A percentile compares a stretch with the other conserved stretches of the same genome.
Conservation (phyloP, 1,140 invertebrate species). For the Caenorhabditis briggsae region DNA sequence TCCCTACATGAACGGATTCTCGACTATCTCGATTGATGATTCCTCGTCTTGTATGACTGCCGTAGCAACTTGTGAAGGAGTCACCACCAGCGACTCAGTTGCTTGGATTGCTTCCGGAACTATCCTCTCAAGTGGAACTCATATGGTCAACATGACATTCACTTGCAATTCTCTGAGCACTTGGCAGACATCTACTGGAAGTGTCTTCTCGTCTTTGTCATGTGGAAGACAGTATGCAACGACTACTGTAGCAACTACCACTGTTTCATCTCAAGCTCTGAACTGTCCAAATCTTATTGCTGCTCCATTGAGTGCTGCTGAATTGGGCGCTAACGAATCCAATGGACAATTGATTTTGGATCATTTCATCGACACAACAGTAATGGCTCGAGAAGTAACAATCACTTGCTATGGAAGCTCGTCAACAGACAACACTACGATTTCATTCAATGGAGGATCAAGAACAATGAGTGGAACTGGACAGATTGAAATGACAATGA, state of each 20-base stretch:
- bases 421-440: not conserved
- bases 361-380: constrained; percentile 23
- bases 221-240: constrained; percentile 44
- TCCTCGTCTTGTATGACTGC: constrained; percentile 2
- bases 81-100: not conserved
- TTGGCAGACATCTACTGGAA: constrained; percentile 23
- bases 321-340: constrained; percentile 18
- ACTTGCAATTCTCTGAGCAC: constrained; percentile 37
- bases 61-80: constrained; percentile 20
- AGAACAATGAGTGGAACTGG: constrained; percentile 36
- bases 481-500: constrained; percentile 33
- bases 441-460: constrained; percentile 48
- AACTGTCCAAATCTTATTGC: constrained; percentile 34
- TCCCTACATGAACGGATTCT: constrained; percentile 31
- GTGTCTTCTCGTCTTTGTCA: constrained; percentile 17
- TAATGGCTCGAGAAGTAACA: constrained; percentile 15
- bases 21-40: constrained; percentile 1
- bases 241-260: constrained; percentile 20
- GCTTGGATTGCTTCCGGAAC: constrained; percentile 46
- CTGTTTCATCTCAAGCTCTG: constrained; percentile 25
- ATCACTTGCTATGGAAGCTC: constrained; percentile 45
- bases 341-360: constrained; percentile 37
- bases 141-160: constrained; percentile 44
- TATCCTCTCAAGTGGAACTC: constrained; percentile 29
- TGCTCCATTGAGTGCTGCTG: not conserved